A percentile compares a stretch with the other conserved stretches of the same genome.
phyloP scores from a whole-genome alignment of 1,140 invertebrate species.

The Drosophila oshimai region DNA sequence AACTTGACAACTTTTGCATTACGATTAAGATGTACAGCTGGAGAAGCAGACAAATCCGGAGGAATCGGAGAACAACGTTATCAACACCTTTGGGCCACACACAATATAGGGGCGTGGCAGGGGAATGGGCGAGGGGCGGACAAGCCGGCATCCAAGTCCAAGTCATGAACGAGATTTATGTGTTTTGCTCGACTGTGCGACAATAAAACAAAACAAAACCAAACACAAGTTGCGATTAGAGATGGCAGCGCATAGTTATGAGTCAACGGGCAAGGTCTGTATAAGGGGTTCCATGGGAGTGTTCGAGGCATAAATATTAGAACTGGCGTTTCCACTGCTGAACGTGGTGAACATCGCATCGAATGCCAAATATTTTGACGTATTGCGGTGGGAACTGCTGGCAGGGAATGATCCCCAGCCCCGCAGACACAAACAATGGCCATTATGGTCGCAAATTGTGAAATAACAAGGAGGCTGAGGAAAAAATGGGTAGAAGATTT shows the following conservation, averaged over 20 bases:
- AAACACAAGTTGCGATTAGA: slow-evolving; percentile 78
- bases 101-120: slow-evolving; percentile 14
- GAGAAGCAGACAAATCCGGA: slow-evolving; percentile 5
- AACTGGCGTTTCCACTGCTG: slow-evolving; percentile 15
- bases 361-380: slow-evolving; percentile 81
- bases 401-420: not conserved
- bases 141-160: slow-evolving; percentile 47
- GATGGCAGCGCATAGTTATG: slow-evolving; percentile 69
- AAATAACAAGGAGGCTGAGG: slow-evolving; percentile 52
- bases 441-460: slow-evolving; percentile 66
- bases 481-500: not conserved
- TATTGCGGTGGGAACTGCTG: slow-evolving; percentile 53
- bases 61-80: slow-evolving; percentile 57
- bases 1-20: slow-evolving; percentile 79
- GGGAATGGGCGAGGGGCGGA: slow-evolving; percentile 16
- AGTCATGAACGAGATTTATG: slow-evolving; percentile 79
- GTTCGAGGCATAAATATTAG: slow-evolving; percentile 67
- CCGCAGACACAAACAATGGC: slow-evolving; percentile 40
- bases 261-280: slow-evolving; percentile 4
- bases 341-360: slow-evolving; percentile 55
- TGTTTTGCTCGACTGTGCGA: slow-evolving; percentile 76
- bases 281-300: not conserved
- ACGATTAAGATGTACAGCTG: slow-evolving; percentile 77
- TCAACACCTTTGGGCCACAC: slow-evolving; percentile 63
- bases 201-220: slow-evolving; percentile 76